phyloP scores from a whole-genome alignment of 1,140 invertebrate species.

The Bombus confusus region DNA sequence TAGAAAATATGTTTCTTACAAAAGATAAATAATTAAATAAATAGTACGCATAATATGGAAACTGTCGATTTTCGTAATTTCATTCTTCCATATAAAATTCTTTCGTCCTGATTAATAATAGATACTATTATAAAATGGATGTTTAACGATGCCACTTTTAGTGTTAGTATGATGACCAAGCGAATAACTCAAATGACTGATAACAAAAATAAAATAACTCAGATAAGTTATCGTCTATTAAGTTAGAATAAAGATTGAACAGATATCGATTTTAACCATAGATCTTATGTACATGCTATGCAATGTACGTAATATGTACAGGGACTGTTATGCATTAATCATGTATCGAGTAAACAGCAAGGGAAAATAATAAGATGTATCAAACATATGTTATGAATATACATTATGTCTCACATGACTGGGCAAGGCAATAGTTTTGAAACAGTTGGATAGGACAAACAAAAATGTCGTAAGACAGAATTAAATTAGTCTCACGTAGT shows the following conservation, averaged over 20 bases:
- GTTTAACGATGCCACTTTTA: not conserved
- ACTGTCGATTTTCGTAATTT: too few relatives aligned
- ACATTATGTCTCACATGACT: not conserved
- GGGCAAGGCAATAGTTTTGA: not conserved
- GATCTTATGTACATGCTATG: not conserved
- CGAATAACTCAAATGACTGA: constrained; percentile 34
- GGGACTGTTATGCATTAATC: not conserved
- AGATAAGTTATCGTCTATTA: constrained; percentile 55
- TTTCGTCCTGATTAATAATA: not conserved
- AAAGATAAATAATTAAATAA: too few relatives aligned
- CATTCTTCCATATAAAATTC: not conserved
- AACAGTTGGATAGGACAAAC: not conserved
- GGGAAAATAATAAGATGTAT: not conserved
- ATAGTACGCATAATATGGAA: too few relatives aligned
- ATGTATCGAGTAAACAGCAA: not conserved
- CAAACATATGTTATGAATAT: not conserved
- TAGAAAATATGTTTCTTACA: too few relatives aligned
- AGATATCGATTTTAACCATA: not conserved
- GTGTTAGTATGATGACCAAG: not conserved
- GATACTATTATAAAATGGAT: not conserved
- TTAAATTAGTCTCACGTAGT: not conserved
- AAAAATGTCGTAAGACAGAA: not conserved
- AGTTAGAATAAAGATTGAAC: constrained; percentile 50
- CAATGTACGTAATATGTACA: too few relatives aligned
- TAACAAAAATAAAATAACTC: constrained; percentile 20